Evolutionary conservation across 2,113 vertebrate species (phyloP).

Genomic region (Syngnathoides biaculeatus): DNA sequence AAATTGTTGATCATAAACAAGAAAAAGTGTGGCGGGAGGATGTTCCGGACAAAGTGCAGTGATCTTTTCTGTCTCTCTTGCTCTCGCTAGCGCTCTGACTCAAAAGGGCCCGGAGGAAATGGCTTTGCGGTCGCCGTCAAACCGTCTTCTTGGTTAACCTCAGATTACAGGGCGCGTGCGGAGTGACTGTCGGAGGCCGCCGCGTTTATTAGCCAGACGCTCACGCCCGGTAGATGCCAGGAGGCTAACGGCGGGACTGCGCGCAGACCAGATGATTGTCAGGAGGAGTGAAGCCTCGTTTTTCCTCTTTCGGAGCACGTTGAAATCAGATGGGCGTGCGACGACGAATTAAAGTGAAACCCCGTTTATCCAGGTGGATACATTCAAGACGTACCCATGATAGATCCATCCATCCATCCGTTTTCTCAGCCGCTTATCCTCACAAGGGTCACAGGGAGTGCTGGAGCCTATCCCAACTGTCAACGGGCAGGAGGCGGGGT

Average conservation of each 20-base stretch:
- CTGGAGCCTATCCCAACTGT: no score
- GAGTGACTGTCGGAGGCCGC: conserved; percentile 44
- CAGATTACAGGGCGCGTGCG: conserved; percentile 47
- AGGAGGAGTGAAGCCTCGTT: not conserved
- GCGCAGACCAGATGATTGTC: conserved; percentile 2
- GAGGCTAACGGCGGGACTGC: conserved; percentile 4
- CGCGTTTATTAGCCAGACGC: conserved; percentile 40
- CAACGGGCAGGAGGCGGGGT: no score
- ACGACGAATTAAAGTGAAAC: not conserved
- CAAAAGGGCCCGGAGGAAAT: conserved; percentile 18
- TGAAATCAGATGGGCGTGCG: not conserved
- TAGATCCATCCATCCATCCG: no score
- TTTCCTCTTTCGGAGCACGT: not conserved
- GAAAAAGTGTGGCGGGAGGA: not conserved
- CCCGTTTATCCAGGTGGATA: no score
- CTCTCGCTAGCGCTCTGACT: not conserved
- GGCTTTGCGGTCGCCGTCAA: conserved; percentile 22
- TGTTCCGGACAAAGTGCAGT: not conserved
- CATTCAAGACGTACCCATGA: not conserved
- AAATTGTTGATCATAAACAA: not conserved
- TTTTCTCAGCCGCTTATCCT: no score
- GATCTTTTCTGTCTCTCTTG: not conserved
- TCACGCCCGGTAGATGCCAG: conserved; percentile 20
- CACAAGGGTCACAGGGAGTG: no score
- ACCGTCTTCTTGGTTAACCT: conserved; percentile 57